Evolutionary conservation across 2,888 invertebrate species (phyloP), one percentile per base, ranked within the genome.

Genomic region (Pardosa pseudoannulata): DNA sequence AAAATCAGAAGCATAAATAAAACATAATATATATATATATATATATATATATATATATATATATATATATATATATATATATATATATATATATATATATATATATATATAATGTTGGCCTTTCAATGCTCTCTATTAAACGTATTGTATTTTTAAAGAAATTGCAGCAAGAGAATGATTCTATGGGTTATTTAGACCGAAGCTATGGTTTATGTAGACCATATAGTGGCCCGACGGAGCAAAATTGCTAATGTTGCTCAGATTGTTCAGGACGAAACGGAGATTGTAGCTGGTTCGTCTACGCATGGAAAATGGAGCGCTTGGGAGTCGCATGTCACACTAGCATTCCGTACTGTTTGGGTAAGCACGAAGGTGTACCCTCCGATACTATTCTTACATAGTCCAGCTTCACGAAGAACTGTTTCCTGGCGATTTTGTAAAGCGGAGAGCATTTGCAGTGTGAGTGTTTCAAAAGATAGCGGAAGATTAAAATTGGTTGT

Each of bases 391-490:
- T 67, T n/a, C 67, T 0, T 67, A 31, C 31, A 67, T 31, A 1
- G 19, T 56, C 56, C 56, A 56, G 16, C 56, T 13, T 16, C 56
- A 1, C 1, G 0, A 56, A n/a, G 56, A 56, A 56, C 56, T 56
- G 67, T 31, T 31, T 31, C 9, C 67, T 16, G 31, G 31, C 1
- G 67, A n/a, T 67, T 67, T 32, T 67, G 67, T 1, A 31, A 67
- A 67, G 67, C 0, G 11, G 67, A 67, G 6, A 32, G 67, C 29
- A 29, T 67, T 67, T 29, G 67, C 31, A n/a, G 67, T 31, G 56
- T 67, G 67, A 31, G 31, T n/a, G 32, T 31, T 67, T 67, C 13
- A 67, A 67, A 67, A 67, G 32, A 29, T 67, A 1, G 31, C 31
- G n/a, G 67, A 67, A 31, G 32, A 2, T 67, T 29, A 67, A 1